Percentiles rank a stretch among this genome's conserved stretches.
Conservation (phyloP, 2,888 invertebrate genomes). For the Parnassius smintheus region DNA sequence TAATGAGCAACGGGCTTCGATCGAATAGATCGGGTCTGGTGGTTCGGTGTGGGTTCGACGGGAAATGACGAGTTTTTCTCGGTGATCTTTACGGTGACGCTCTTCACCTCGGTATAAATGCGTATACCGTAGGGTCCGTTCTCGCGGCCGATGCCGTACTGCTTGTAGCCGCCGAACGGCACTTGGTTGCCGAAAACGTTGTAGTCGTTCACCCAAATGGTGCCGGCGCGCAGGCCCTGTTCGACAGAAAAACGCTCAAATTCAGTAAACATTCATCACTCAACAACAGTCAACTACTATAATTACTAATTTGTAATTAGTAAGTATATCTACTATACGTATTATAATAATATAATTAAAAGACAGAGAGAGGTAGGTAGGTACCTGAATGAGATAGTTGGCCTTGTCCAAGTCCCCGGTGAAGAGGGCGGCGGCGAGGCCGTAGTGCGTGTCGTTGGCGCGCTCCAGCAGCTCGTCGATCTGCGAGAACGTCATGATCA, state of each 20-base stretch:
- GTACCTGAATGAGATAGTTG: conserved; percentile 87
- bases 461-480: conserved; percentile 88
- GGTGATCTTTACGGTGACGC: conserved; percentile 87
- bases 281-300: no score
- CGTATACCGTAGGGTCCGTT: conserved; percentile 88
- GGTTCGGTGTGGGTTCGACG: no score
- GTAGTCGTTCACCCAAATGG: conserved; percentile 95
- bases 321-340: background rate
- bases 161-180: conserved; percentile 98
- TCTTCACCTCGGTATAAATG: conserved; percentile 97
- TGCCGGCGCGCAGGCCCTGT: conserved; percentile 89
- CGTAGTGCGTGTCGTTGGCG: conserved; percentile 94
- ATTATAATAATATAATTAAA: background rate
- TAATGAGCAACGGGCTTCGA: no score
- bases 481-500: conserved; percentile 82
- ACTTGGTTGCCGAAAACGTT: conserved; percentile 87
- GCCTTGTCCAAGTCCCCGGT: conserved; percentile 91
- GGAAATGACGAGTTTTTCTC: conserved; percentile 84
- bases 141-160: conserved; percentile 87
- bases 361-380: background rate
- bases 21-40: no score
- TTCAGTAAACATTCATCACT: background rate
- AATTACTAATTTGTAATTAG: background rate
- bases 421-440: conserved; percentile 93
- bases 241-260: background rate